These are phyloP conservation scores for Lycocorax pyrrhopterus DNA, from an alignment of 2,113 vertebrate species.

Conservation along the genomic window DNA sequence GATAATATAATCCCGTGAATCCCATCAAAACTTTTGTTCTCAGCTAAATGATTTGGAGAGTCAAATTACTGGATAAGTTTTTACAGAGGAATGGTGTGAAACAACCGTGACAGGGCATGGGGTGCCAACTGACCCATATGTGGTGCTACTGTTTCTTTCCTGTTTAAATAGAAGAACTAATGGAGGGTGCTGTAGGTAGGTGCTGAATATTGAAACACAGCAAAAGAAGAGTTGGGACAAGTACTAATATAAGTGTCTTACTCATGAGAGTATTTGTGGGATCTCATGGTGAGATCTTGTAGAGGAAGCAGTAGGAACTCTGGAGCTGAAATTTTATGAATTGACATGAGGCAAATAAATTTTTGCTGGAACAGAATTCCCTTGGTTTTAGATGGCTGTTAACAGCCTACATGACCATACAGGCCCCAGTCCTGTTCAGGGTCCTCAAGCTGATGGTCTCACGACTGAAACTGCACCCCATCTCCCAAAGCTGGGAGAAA, in stretches of 20 bases:
- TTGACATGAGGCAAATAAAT: neutral
- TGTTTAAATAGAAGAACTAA: neutral
- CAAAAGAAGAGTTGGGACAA: neutral
- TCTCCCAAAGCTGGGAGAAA: neutral
- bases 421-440: neutral
- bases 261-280: neutral
- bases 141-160: neutral
- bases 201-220: neutral
- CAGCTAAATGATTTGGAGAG: neutral
- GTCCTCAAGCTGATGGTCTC: accelerated
- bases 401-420: neutral
- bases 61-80: neutral
- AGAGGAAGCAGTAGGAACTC: neutral
- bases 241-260: neutral
- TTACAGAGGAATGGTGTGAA: neutral
- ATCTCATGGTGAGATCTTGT: neutral
- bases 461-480: accelerated
- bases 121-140: neutral
- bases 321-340: neutral
- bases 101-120: neutral
- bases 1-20: neutral
- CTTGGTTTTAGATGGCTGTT: neutral
- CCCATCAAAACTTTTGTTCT: neutral
- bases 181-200: neutral
- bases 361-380: neutral